Evolutionary conservation across 2,888 invertebrate genomes (phyloP).

Genomic region (Troides helena): DNA sequence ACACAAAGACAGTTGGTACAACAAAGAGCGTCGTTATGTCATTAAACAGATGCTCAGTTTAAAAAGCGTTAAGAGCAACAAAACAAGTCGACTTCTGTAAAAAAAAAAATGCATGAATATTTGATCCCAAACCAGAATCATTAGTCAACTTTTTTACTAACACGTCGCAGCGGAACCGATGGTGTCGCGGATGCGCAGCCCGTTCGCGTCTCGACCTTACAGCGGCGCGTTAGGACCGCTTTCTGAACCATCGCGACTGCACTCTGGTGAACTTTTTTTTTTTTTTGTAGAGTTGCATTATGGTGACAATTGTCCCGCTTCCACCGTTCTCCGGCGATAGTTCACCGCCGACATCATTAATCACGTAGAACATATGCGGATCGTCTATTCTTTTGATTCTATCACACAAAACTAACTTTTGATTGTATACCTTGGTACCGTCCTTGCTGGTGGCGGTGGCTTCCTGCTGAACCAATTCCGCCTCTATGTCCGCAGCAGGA

Average conservation of each 20-base stretch:
- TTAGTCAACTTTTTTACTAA: constrained; percentile 76
- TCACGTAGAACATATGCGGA: constrained; percentile 68
- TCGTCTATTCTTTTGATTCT: constrained; percentile 60
- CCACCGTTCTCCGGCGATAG: constrained; percentile 62
- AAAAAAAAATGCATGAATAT: constrained; percentile 69
- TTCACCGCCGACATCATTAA: constrained; percentile 72
- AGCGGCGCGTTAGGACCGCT: neutral
- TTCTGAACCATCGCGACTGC: constrained; percentile 24
- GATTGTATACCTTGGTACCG: constrained; percentile 65
- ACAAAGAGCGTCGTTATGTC: constrained; percentile 58
- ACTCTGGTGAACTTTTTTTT: constrained; percentile 41
- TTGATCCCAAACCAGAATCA: constrained; percentile 78
- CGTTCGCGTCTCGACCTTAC: constrained; percentile 42
- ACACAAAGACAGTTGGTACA: constrained; percentile 38
- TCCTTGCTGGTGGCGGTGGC: constrained; percentile 53
- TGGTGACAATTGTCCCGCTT: constrained; percentile 64
- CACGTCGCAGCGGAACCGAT: constrained; percentile 24
- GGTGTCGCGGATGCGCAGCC: neutral
- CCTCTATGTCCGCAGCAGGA: constrained; percentile 39
- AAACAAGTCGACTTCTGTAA: constrained; percentile 63
- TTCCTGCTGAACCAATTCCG: constrained; percentile 39
- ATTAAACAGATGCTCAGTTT: constrained; percentile 71
- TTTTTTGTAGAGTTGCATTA: constrained; percentile 56
- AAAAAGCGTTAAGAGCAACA: constrained; percentile 77
- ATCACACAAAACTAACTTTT: constrained; percentile 67